A percentile compares a stretch with the other conserved stretches of the same genome.
phyloP scores from a whole-genome alignment of 2,113 vertebrate species.

The Trochalopteron elliotii region DNA sequence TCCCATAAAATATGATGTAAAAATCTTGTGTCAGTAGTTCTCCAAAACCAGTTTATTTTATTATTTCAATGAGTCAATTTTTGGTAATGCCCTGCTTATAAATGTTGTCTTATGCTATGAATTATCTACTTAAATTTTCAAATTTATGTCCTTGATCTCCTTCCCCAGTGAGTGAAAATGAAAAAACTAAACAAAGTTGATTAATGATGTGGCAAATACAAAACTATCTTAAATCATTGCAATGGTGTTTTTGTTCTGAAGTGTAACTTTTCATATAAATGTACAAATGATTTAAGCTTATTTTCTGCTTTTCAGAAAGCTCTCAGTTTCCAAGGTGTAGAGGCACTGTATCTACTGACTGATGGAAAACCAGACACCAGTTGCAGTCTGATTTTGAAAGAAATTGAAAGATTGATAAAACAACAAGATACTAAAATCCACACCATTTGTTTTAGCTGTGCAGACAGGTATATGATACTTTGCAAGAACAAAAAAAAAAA shows the following conservation, averaged over 20 bases:
- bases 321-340: constrained; percentile 60
- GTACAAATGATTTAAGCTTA: background rate
- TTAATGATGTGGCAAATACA: background rate
- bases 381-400: constrained; percentile 72
- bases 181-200: background rate
- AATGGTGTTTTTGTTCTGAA: background rate
- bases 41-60: background rate
- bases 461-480: constrained; percentile 70
- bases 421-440: constrained; percentile 72
- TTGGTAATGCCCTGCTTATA: background rate
- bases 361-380: constrained; percentile 83
- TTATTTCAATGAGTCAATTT: background rate
- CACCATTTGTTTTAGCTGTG: constrained; percentile 72
- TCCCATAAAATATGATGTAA: background rate
- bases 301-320: constrained; percentile 71
- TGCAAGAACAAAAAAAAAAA: background rate
- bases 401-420: constrained; percentile 56
- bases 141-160: background rate
- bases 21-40: background rate
- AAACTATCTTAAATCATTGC: background rate
- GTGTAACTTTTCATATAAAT: background rate
- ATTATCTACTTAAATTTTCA: background rate
- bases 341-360: constrained; percentile 81
- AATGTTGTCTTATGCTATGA: background rate
- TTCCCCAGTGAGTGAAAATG: background rate